These are phyloP conservation scores for Pammene fasciana DNA, from an alignment of 2,888 invertebrate species.

Conservation along the genomic window DNA sequence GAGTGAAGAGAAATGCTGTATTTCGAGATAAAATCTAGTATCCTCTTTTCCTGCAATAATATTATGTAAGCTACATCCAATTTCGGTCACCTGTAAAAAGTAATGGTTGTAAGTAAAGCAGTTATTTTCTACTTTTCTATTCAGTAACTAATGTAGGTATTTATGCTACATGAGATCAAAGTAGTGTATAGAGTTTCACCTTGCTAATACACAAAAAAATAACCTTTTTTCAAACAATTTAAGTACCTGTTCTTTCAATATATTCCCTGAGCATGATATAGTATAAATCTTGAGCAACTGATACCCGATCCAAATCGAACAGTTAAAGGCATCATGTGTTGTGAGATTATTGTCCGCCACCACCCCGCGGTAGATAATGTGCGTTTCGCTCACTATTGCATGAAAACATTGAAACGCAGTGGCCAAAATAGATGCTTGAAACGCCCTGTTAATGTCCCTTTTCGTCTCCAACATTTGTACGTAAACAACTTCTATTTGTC, in stretches of 20 bases:
- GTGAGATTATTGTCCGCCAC: conserved; percentile 51
- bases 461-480: conserved; percentile 60
- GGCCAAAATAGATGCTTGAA: conserved; percentile 64
- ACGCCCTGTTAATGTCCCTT: conserved; percentile 59
- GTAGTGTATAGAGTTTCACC: no score
- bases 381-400: conserved; percentile 65
- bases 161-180: background rate
- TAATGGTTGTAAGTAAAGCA: background rate
- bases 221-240: background rate
- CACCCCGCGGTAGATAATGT: conserved; percentile 68
- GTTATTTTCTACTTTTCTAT: background rate
- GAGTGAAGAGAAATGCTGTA: conserved; percentile 31
- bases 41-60: conserved; percentile 4
- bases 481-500: conserved; percentile 61
- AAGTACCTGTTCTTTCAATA: conserved; percentile 51
- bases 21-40: conserved; percentile 16
- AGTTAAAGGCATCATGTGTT: conserved; percentile 62
- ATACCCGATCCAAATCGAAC: conserved; percentile 66
- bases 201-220: no score
- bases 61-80: conserved; percentile 25
- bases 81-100: conserved; percentile 12
- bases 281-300: conserved; percentile 67
- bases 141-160: no score
- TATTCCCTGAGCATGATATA: conserved; percentile 60
- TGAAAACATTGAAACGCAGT: conserved; percentile 69